phyloP scores from a whole-genome alignment of 35 echinoderm and acorn worm genomes.

The Nesometra sesokonis region DNA sequence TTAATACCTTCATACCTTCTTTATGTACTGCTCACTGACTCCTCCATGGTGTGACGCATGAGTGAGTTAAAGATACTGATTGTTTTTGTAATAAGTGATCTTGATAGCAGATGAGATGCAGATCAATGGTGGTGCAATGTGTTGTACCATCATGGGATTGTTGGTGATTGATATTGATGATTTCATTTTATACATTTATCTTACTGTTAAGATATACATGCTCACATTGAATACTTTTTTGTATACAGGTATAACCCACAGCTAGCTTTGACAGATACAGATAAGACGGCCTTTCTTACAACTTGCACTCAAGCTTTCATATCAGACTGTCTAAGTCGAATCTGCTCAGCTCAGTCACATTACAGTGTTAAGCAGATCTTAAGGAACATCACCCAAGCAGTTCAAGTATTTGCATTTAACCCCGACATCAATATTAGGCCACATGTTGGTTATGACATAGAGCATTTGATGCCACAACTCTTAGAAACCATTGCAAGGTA shows the following conservation, averaged over 20 bases:
- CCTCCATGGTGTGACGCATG: too few relatives aligned
- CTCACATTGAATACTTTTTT: neutral
- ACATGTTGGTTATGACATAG: neutral
- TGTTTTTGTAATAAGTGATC: too few relatives aligned
- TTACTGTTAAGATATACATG: too few relatives aligned
- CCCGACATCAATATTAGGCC: neutral
- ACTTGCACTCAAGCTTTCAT: neutral
- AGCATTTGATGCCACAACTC: neutral
- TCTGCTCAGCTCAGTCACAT: neutral
- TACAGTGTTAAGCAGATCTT: neutral
- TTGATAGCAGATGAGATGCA: too few relatives aligned
- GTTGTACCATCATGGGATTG: too few relatives aligned
- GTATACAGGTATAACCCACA: neutral
- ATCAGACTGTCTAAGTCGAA: neutral
- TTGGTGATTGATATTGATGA: too few relatives aligned
- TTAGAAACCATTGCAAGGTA: neutral
- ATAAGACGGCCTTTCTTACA: neutral
- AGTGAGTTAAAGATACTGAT: too few relatives aligned
- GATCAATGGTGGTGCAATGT: too few relatives aligned
- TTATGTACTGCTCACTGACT: too few relatives aligned
- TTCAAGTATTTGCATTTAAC: neutral
- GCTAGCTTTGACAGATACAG: neutral
- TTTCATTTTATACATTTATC: too few relatives aligned
- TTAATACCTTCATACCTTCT: too few relatives aligned
- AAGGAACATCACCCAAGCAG: neutral